phyloP scores from a whole-genome alignment of 2,113 vertebrate species.

The Malurus alboscapulatus region DNA sequence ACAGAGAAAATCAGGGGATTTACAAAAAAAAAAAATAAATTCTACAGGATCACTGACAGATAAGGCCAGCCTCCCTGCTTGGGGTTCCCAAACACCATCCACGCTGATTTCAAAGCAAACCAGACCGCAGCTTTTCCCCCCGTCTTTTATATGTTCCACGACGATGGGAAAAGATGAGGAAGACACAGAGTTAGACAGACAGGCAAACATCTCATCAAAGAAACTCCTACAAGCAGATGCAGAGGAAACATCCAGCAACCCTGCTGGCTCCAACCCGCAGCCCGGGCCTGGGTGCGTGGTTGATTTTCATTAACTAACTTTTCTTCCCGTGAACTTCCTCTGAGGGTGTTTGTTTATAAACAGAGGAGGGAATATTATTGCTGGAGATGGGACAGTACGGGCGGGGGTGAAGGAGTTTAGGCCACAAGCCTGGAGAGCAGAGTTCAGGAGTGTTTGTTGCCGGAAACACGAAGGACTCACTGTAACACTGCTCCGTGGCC shows the following conservation, averaged over 20 bases:
- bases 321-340: conserved; percentile 51
- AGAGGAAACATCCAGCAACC: conserved; percentile 37
- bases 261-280: conserved; percentile 4
- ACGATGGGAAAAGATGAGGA: neutral
- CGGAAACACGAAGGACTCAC: conserved; percentile 69
- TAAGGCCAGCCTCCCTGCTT: neutral
- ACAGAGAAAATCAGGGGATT: neutral
- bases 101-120: neutral
- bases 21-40: neutral
- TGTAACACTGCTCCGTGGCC: conserved; percentile 56
- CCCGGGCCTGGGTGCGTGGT: neutral
- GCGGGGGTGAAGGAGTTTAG: conserved; percentile 29
- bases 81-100: fast-evolving
- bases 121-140: neutral
- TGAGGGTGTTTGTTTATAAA: conserved; percentile 72
- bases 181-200: neutral
- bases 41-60: neutral
- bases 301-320: conserved; percentile 49
- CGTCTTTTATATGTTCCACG: neutral
- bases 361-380: conserved; percentile 57
- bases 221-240: conserved; percentile 30
- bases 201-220: conserved; percentile 13
- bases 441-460: conserved; percentile 65
- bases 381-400: conserved; percentile 28
- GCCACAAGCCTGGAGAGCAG: conserved; percentile 25